phyloP scores from a whole-genome alignment of 2,797 vertebrate species.

The Micromesistius poutassou region DNA sequence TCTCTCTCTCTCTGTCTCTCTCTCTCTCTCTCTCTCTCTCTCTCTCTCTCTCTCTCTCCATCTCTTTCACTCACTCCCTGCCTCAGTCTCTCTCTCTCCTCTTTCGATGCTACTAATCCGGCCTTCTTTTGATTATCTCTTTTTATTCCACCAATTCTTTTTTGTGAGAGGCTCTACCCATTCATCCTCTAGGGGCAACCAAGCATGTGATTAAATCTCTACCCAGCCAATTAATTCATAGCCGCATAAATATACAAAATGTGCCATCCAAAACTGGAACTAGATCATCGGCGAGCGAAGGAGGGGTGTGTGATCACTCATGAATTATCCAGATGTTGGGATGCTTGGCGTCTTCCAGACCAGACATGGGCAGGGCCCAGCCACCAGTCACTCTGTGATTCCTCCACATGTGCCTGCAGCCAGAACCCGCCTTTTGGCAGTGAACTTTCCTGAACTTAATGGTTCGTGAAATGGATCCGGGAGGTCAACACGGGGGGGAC shows the following conservation, averaged over 20 bases:
- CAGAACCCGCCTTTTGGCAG: not conserved
- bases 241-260: conserved; percentile 74
- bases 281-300: conserved; percentile 50
- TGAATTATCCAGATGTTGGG: conserved; percentile 50
- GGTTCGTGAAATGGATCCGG: not conserved
- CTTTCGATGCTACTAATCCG: too few species aligned
- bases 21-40: not conserved
- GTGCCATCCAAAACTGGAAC: conserved; percentile 61
- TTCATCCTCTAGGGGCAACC: conserved; percentile 57
- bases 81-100: too few species aligned
- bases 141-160: conserved; percentile 39
- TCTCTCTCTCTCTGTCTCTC: not conserved
- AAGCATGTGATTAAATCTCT: conserved; percentile 71
- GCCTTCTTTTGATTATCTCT: conserved; percentile 18
- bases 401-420: too few species aligned
- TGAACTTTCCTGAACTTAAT: conserved; percentile 25
- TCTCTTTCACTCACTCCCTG: too few species aligned
- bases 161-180: conserved; percentile 63
- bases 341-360: conserved; percentile 8
- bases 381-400: too few species aligned
- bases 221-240: conserved; percentile 71
- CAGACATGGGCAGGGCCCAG: too few species aligned
- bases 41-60: not conserved
- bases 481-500: not conserved
- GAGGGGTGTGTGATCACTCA: conserved; percentile 12